Evolutionary conservation across 2,888 invertebrate genomes (phyloP).

Genomic region (Leucozona laternaria): DNA sequence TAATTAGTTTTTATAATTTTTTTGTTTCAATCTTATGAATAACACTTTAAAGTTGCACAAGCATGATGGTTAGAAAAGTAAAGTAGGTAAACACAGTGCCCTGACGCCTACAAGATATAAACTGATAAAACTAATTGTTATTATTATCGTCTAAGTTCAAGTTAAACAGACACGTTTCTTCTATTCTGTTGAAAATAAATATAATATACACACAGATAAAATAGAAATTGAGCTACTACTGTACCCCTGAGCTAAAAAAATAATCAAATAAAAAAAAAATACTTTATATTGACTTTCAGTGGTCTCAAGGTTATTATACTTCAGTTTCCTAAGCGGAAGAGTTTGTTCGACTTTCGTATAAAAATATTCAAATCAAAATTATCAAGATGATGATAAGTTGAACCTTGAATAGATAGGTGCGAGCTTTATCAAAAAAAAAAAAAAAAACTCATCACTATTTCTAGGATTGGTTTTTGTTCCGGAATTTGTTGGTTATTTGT

Average conservation of each 20-base stretch:
- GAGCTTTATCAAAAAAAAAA: background rate
- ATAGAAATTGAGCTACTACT: conserved; percentile 4
- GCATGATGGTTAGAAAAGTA: conserved; percentile 15
- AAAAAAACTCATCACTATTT: background rate
- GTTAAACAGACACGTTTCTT: conserved; percentile 34
- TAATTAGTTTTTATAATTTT: background rate
- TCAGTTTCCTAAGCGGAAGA: conserved; percentile 3
- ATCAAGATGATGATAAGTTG: conserved; percentile 14
- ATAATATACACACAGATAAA: background rate
- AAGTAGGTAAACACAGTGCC: conserved; percentile 21
- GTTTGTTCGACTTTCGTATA: background rate
- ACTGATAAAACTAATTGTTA: conserved; percentile 40
- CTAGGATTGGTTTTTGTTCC: background rate
- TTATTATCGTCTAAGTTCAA: conserved; percentile 36
- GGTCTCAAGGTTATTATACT: conserved; percentile 20
- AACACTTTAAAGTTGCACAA: conserved; percentile 27
- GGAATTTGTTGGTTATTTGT: background rate
- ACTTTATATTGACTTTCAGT: conserved; percentile 10
- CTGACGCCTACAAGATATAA: conserved; percentile 44
- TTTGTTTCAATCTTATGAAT: background rate
- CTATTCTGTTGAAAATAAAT: background rate
- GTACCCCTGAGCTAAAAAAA: background rate
- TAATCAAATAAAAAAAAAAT: background rate
- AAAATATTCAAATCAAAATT: conserved; percentile 14
- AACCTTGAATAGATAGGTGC: background rate